Evolutionary conservation across 23 tunicate species (phyloP), one percentile per base, ranked within the genome.

Genomic region (Ciona savignyi): DNA sequence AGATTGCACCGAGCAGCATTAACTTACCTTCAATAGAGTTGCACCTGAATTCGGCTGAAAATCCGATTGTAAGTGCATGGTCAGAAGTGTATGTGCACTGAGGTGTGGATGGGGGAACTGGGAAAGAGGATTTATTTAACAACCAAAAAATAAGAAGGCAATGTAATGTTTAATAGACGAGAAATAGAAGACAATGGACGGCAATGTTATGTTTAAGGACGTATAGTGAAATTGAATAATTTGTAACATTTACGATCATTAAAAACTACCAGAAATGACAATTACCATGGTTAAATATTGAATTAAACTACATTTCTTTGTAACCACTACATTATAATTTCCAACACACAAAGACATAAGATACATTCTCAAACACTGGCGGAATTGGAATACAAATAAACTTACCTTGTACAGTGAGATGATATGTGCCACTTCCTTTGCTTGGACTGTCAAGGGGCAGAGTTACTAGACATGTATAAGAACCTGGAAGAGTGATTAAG

Each of bases 71-170:
- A 0, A 87, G 26, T 1, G 75, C 74, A 0, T 51, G 76, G 48
- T 87, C 95, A 51, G 65, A 49, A 19, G 95, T 71, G 62, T 33
- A 87, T 24, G 62, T 66, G 32, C 95, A 87, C 21, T 76, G 64
- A 21, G 82, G 86, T 1, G 3, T 34, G 23, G 75, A 69, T 4
- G 95, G 95, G 1, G 86, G 82, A 62, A 81, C 95, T 87, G n/a
- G n/a, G n/a, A 35, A 42, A 0, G 1, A 48, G 9, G 0, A 35
- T 72, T n/a, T n/a, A n/a, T n/a, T n/a, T n/a, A n/a, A n/a, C n/a
- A n/a, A n/a, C n/a, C n/a, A n/a, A n/a, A 51, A 11, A 49, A 11
- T 20, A 49, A 49, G 61, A 49, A 49, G 61, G 20, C 15, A 49
- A 49, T 11, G 20, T 11, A 49, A 49, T 20, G 20, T 15, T 49